Evolutionary conservation across 2,113 vertebrate species (phyloP), one percentile per base, ranked within the genome.

Genomic region (Potamarius usumacintae): DNA sequence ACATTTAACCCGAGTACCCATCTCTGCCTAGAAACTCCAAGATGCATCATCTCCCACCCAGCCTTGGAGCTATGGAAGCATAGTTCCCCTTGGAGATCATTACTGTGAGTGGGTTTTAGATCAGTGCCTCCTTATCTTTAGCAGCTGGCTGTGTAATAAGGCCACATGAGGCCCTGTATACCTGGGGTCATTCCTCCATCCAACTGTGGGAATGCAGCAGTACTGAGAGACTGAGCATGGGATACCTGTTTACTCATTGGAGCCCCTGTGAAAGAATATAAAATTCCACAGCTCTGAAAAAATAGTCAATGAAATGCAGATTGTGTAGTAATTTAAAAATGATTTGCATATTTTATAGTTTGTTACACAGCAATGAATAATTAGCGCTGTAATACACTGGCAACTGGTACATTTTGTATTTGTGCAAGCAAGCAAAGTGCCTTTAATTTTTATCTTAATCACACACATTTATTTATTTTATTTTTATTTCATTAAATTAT

Each of bases 111-210:
- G 80, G 62, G 52, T 92, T 88, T 85, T 65, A 90, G 71, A 88
- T 84, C 82, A 88, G 82, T 90, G 88, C 80, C 84, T 88, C 82
- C 83, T 87, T 89, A 85, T 91, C 89, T 92, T 86, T 85, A 86
- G 87, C 87, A 77, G 91, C 84, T 89, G 87, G 83, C 86, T 90
- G 90, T 89, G 90, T 95, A 95, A 95, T 94, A 93, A 95, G 93
- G 90, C 94, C 94, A 94, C 93, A 89, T 88, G 94, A 94, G 94
- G 89, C 90, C 80, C 50, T 30, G 72, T 65, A 58, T 83, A 84
- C 83, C 69, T 82, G 79, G 86, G 84, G 85, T 77, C 76, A 82
- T 83, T 65, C 69, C 77, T 69, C 48, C 55, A 52, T 55, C 27
- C 22, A 50, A 76, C 63, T 83, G 72, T 52, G 52, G 80, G 34